These are phyloP conservation scores for Chelonoidis abingdonii DNA, from an alignment of 2,113 vertebrate genomes.

Conservation along the genomic window DNA sequence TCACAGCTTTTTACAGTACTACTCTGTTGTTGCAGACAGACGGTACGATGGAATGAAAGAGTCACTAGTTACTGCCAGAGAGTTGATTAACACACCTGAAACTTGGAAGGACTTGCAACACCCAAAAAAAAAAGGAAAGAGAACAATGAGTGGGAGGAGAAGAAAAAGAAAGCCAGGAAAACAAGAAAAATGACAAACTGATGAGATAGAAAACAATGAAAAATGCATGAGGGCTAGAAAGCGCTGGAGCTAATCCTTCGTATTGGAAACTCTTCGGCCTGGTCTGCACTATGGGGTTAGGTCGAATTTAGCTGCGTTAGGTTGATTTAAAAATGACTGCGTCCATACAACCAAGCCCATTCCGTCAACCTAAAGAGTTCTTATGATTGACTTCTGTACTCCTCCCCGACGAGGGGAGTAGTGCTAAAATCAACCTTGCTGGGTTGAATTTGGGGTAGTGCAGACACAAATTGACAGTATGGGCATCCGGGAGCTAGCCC, in stretches of 20 bases:
- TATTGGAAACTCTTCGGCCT: background rate
- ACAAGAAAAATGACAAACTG: background rate
- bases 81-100: background rate
- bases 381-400: too few relatives aligned
- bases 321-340: too few relatives aligned
- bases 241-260: fast-evolving
- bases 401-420: too few relatives aligned
- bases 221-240: background rate
- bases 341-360: too few relatives aligned
- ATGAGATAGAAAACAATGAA: background rate
- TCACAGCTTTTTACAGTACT: background rate
- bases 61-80: background rate
- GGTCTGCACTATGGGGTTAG: too few relatives aligned
- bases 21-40: background rate
- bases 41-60: background rate
- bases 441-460: too few relatives aligned
- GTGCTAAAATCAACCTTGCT: too few relatives aligned
- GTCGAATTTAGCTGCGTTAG: too few relatives aligned
- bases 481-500: too few relatives aligned
- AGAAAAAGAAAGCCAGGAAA: background rate
- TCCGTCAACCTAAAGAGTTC: too few relatives aligned
- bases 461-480: too few relatives aligned
- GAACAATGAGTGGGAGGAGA: fast-evolving
- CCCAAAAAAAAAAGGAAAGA: fast-evolving
- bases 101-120: background rate